Evolutionary conservation across 2,113 vertebrate species (phyloP).

Genomic region (Thymallus thymallus): DNA sequence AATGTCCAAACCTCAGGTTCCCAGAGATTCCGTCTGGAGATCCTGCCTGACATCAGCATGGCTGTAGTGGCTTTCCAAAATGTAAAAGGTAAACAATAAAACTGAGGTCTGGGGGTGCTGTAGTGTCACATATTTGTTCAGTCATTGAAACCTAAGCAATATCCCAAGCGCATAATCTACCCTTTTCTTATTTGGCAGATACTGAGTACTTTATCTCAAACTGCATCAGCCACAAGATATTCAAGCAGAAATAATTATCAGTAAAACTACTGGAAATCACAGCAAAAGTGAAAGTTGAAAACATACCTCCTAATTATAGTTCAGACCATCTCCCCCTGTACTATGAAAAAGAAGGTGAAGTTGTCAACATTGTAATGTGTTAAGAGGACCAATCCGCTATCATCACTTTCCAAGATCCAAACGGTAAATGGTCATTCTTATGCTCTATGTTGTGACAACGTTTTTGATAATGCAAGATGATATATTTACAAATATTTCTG

Average conservation of each 20-base stretch:
- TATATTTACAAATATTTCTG: not conserved
- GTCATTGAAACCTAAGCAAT: not conserved
- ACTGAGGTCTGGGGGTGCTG: too few species aligned
- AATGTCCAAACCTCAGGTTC: constrained; percentile 19
- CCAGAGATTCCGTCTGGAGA: constrained; percentile 74
- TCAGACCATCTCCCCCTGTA: constrained; percentile 68
- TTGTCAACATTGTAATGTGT: constrained; percentile 52
- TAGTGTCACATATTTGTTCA: too few species aligned
- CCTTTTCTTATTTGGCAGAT: constrained; percentile 63
- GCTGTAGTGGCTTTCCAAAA: constrained; percentile 78
- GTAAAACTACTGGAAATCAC: constrained; percentile 76
- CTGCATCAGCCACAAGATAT: constrained; percentile 57
- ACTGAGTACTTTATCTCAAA: constrained; percentile 60
- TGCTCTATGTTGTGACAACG: too few species aligned
- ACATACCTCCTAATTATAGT: constrained; percentile 56
- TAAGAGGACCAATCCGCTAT: constrained; percentile 75
- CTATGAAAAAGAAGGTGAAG: constrained; percentile 78
- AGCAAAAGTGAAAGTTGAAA: constrained; percentile 73
- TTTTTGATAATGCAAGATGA: not conserved
- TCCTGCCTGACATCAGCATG: constrained; percentile 67
- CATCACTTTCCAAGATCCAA: constrained; percentile 73
- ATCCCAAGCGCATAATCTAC: not conserved
- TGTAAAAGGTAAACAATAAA: constrained; percentile 62
- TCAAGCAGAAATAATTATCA: constrained; percentile 63
- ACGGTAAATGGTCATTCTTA: constrained; percentile 70